Evolutionary conservation across 2,113 vertebrate genomes (phyloP), one percentile per base, ranked within the genome.

Genomic region (Mobula hypostoma): DNA sequence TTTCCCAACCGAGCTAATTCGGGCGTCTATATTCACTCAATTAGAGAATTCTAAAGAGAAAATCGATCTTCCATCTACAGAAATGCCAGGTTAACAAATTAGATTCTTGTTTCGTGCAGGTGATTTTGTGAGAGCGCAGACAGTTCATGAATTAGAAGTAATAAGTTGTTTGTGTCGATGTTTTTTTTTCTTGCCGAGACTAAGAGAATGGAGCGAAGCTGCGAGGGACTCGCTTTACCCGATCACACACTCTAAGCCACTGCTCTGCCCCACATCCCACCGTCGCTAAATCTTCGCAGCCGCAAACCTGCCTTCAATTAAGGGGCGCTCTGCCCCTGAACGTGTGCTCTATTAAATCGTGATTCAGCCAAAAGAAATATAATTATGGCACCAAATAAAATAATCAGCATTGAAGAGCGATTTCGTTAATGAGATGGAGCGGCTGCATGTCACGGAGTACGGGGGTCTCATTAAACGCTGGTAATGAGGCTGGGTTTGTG

Each of bases 381-480:
- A 99, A 99, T 99, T 99, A 99, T 98, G 97, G 97, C 97, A 97
- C 98, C 98, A 99, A 99, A 99, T 99, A 99, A 99, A 99, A 99
- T 99, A 99, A 99, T 99, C 98, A 98, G 98, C 98, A 98, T 98
- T 98, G 98, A 98, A 98, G 98, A 98, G 98, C 98, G 97, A 99
- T 99, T 99, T 98, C 98, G 98, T 98, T 99, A 99, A 99, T 98
- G 98, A 99, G 98, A 98, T 97, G 97, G 98, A 98, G 98, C 97
- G 98, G 98, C 97, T 98, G 97, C 97, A 98, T 97, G 98, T 98
- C 98, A 99, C 98, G 98, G 97, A 98, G 98, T 97, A 97, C 98
- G 98, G 97, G 98, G 98, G 98, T 97, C 98, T 98, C 98, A 99
- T 99, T 98, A 99, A 96, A 96, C 96, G 97, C 96, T 96, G 97